A percentile compares a stretch with the other conserved stretches of the same genome.
phyloP scores from a whole-genome alignment of 1,140 invertebrate species.

The Hesperophylax magnus region DNA sequence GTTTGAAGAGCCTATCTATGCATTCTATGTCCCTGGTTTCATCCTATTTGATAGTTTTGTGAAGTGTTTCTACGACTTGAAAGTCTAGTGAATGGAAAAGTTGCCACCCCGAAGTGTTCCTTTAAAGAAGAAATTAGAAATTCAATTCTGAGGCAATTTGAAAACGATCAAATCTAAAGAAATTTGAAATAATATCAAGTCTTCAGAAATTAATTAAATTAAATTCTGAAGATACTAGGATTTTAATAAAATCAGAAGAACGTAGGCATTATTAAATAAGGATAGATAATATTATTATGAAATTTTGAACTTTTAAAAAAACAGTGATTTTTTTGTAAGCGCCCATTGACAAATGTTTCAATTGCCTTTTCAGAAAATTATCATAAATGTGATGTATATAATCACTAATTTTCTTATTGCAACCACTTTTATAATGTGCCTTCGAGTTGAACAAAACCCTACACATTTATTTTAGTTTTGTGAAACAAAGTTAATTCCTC shows the following conservation, averaged over 20 bases:
- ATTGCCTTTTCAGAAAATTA: constrained; percentile 26
- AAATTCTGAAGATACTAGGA: no score
- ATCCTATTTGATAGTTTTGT: no score
- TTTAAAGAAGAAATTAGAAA: constrained; percentile 3
- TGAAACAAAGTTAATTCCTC: background rate
- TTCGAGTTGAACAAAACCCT: background rate
- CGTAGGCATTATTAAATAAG: no score
- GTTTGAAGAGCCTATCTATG: no score
- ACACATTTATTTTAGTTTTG: background rate
- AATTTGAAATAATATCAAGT: no score
- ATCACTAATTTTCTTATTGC: constrained; percentile 20
- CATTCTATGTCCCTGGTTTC: no score
- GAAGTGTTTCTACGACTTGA: background rate
- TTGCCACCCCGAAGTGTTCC: constrained; percentile 30
- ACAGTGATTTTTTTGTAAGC: background rate
- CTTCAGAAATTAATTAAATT: no score
- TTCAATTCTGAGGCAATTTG: no score
- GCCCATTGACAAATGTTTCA: constrained; percentile 26
- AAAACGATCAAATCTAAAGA: no score
- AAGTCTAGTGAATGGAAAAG: constrained; percentile 9
- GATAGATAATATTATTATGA: background rate
- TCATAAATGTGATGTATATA: constrained; percentile 36
- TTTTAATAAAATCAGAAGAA: no score
- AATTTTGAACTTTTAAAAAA: background rate
- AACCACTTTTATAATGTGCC: constrained; percentile 2